Evolutionary conservation across 2,888 invertebrate species (phyloP).

Genomic region (Dysmachus trigonus): DNA sequence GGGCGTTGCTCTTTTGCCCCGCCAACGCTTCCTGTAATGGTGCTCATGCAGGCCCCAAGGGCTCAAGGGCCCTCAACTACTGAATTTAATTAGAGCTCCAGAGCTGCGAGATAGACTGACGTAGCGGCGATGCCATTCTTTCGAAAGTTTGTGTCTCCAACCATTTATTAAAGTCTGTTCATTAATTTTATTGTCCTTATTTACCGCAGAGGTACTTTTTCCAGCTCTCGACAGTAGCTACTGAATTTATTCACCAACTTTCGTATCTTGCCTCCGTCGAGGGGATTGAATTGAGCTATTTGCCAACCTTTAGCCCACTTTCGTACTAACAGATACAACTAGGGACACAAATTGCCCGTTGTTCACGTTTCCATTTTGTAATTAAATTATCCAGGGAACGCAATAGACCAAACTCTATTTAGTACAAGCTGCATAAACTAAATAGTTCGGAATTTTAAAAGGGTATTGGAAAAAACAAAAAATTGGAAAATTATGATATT

Average conservation of each 20-base stretch:
- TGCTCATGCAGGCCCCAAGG: not conserved
- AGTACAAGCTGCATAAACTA: too few species aligned
- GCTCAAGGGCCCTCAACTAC: slow-evolving; percentile 20
- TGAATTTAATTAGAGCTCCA: slow-evolving; percentile 30
- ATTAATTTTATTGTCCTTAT: slow-evolving; percentile 31
- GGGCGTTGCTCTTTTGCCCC: slow-evolving; percentile 27
- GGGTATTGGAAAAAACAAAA: too few species aligned
- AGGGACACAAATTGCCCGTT: not conserved
- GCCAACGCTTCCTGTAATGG: not conserved
- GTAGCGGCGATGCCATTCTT: not conserved
- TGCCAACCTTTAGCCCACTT: not conserved
- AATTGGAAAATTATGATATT: too few species aligned
- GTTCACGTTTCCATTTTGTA: not conserved
- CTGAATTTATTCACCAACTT: not conserved
- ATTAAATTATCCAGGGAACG: not conserved
- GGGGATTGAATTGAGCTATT: not conserved
- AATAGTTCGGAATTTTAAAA: too few species aligned
- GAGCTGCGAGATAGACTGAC: not conserved
- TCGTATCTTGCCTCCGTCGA: not conserved
- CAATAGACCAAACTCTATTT: not conserved
- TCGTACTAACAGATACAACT: not conserved
- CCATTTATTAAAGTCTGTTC: slow-evolving; percentile 22
- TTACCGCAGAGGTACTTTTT: not conserved
- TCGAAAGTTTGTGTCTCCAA: not conserved
- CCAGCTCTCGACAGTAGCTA: not conserved